Conservation (phyloP, 2,113 vertebrate species). For the Trinectes maculatus region DNA sequence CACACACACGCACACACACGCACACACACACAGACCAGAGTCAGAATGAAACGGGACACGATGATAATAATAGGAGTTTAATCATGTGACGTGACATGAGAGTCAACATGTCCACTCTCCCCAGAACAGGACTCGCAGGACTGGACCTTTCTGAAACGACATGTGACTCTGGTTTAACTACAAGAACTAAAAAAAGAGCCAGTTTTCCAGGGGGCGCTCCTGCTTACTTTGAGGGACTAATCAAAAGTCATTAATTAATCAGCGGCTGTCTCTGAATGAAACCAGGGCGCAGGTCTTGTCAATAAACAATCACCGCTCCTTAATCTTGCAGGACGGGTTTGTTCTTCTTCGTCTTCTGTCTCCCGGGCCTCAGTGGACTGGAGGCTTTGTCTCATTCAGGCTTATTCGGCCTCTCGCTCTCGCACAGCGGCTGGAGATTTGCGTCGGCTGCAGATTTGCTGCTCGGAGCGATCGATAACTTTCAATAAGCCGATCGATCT, state of each 20-base stretch:
- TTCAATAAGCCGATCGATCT: constrained; percentile 21
- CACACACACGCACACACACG: not conserved
- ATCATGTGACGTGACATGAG: no score
- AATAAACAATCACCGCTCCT: constrained; percentile 66
- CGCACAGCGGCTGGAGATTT: no score
- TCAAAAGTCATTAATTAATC: constrained; percentile 26
- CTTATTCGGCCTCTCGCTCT: constrained; percentile 27
- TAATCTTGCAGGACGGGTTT: constrained; percentile 20
- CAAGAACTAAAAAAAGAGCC: constrained; percentile 4
- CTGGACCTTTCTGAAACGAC: not conserved
- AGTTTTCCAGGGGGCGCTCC: constrained; percentile 3
- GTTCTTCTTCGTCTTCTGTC: constrained; percentile 11
- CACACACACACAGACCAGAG: not conserved
- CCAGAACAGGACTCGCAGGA: no score
- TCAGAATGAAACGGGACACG: no score
- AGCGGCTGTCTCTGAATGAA: constrained; percentile 26
- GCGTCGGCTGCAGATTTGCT: constrained; percentile 21
- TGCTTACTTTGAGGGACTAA: constrained; percentile 4
- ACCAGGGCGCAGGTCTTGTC: constrained; percentile 27
- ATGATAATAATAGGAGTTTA: no score
- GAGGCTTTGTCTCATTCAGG: constrained; percentile 12
- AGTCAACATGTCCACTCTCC: no score
- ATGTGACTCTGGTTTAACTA: not conserved
- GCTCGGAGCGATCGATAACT: constrained; percentile 25
- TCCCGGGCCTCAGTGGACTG: constrained; percentile 10